These are phyloP conservation scores for Hemibagrus guttatus DNA, from an alignment of 2,797 vertebrate genomes.

Conservation along the genomic window DNA sequence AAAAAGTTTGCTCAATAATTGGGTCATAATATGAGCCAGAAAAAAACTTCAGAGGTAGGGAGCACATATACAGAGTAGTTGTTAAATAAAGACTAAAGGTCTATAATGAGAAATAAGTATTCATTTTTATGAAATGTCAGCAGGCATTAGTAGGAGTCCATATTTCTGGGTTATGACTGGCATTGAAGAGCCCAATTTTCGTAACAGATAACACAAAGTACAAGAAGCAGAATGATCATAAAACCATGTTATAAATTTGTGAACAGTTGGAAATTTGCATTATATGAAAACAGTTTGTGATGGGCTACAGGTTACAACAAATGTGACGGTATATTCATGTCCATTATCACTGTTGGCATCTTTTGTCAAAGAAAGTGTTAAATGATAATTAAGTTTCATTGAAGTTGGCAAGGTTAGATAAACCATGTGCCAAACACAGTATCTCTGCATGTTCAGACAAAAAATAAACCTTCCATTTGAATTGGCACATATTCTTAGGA, in stretches of 20 bases:
- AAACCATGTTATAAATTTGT: conserved; percentile 22
- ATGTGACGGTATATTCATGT: conserved; percentile 1
- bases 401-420: neutral
- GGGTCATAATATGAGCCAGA: neutral
- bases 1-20: neutral
- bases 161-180: neutral
- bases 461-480: neutral
- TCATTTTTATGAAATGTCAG: neutral
- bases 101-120: neutral
- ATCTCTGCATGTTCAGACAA: conserved; percentile 11
- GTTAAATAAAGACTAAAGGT: neutral
- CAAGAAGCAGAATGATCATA: neutral
- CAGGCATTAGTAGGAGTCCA: neutral
- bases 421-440: neutral
- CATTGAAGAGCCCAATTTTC: neutral
- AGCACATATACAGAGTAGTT: neutral
- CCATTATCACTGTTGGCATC: conserved; percentile 47
- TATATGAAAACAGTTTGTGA: conserved; percentile 59
- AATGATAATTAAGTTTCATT: conserved; percentile 11
- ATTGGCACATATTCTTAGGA: neutral
- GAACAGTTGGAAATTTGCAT: conserved; percentile 76
- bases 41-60: neutral
- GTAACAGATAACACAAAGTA: neutral
- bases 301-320: conserved; percentile 29
- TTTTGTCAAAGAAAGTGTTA: neutral